phyloP scores from a whole-genome alignment of 2,888 invertebrate species.

The Pilophorus perplexus region DNA sequence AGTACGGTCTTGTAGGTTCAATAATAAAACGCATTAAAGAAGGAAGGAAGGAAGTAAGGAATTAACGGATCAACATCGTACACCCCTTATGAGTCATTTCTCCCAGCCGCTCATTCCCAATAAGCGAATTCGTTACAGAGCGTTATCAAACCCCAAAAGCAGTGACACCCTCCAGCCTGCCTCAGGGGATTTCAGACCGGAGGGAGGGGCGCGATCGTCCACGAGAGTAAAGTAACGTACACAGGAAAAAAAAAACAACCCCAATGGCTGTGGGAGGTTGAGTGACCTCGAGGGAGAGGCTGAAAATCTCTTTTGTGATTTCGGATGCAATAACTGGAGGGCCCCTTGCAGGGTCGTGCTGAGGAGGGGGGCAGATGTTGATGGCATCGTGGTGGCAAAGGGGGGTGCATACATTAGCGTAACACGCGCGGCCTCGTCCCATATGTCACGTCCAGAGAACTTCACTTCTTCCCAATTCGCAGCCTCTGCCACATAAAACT shows the following conservation, averaged over 20 bases:
- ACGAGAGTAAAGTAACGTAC: neutral
- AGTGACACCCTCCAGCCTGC: neutral
- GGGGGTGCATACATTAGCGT: conserved; percentile 34
- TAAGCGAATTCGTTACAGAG: conserved; percentile 10
- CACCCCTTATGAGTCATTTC: too few species aligned
- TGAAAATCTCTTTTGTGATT: conserved; percentile 36
- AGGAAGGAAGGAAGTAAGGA: neutral
- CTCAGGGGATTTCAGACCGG: neutral
- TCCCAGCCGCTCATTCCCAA: too few species aligned
- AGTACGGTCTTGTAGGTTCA: too few species aligned
- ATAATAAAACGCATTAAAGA: neutral
- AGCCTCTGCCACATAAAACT: neutral
- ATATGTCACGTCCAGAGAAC: conserved; percentile 3
- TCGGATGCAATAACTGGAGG: conserved; percentile 27
- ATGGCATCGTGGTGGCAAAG: neutral
- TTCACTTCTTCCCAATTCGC: neutral
- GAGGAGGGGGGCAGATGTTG: conserved; percentile 25
- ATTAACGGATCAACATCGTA: neutral
- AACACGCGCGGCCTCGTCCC: conserved; percentile 17
- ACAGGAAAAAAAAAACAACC: neutral
- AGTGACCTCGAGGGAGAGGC: conserved; percentile 33
- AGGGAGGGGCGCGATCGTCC: neutral
- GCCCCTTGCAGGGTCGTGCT: too few species aligned
- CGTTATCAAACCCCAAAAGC: conserved; percentile 12
- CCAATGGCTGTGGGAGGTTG: neutral